Conservation (phyloP, 2,113 vertebrate species). For the Platysternon megacephalum region DNA sequence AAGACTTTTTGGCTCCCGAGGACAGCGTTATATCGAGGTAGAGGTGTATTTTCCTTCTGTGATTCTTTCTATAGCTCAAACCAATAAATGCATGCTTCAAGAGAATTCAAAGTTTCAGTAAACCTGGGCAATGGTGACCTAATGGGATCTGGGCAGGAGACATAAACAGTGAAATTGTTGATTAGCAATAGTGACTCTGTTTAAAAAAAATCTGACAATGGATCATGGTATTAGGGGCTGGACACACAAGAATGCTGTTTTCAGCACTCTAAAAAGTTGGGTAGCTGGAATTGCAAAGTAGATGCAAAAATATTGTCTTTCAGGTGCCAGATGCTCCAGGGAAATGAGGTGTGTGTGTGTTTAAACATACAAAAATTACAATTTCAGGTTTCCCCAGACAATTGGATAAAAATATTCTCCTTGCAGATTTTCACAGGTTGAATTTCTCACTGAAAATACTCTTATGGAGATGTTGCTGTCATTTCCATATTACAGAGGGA, state of each 20-base stretch:
- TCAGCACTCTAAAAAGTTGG: slow-evolving; percentile 9
- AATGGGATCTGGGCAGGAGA: slow-evolving; percentile 3
- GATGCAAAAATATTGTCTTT: slow-evolving; percentile 1
- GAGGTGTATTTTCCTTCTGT: neutral
- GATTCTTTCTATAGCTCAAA: neutral
- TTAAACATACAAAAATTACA: neutral
- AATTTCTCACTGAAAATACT: slow-evolving; percentile 11
- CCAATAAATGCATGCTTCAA: neutral
- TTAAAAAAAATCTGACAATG: slow-evolving; percentile 36
- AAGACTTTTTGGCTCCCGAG: too few species aligned
- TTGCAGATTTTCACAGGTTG: neutral
- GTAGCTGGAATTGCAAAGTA: slow-evolving; percentile 33
- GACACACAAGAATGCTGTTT: neutral
- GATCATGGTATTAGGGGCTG: neutral
- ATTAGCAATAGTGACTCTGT: neutral
- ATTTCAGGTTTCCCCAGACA: slow-evolving; percentile 20
- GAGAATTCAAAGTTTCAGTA: neutral
- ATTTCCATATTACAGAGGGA: neutral
- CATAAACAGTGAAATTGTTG: neutral
- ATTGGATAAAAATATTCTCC: slow-evolving; percentile 22
- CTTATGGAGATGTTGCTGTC: neutral
- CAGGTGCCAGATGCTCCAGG: neutral
- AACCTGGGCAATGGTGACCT: neutral
- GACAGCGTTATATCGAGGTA: too few species aligned
- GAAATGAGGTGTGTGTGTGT: neutral